Base-by-base conservation (phyloP, 92 coral and sea anemone genomes). In the Chrysogorgia sp. region DNA sequence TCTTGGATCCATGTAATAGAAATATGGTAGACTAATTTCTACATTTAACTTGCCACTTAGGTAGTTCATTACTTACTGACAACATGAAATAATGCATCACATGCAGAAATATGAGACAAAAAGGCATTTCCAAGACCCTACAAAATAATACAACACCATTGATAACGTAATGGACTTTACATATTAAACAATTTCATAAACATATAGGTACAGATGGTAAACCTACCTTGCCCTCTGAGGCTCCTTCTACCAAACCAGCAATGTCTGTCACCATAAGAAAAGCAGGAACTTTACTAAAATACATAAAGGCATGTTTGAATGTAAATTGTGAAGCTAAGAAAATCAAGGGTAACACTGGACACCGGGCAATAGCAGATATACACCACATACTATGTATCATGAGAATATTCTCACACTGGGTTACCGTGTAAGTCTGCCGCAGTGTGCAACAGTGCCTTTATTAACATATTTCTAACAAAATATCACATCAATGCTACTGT, bases 61-160 rank as follows among this genome's bases (percentile, higher is more conserved):
- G 17, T 10, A 32, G 4, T 0, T 8, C 14, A 10, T 5, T 58
- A 94, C 98, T 94, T 87, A 94, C 98, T 92, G 76, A 94, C 87
- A 84, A 94, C 85, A 76, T 94, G 98, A 52, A 94, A 87, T 60
- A 94, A 50, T 1, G 97, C 98, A 86, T 94, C 98, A 83, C 98
- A 94, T 22, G 98, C 98, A 88, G 96, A 89, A 21, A 94, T 94
- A 71, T 94, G 98, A 1, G 98, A 94, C 75, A 94, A 63, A 63
- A 94, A 94, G 15, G 98, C 98, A 89, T 94, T 94, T 67, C 98
- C 98, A 58, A 94, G 86, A 41, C 98, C 98, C 98, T 94, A 58
- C 0, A 76, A 70, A 56, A 19, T 4, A 37, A 3, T 53, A 53
- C 17, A 53, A 24, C 17, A 53, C 60, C 5, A 75, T 24, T 61